A percentile compares a stretch with the other conserved stretches of the same genome.
These are phyloP conservation scores for Onthophagus sagittarius DNA, from an alignment of 2,888 invertebrate species.

Conservation along the genomic window DNA sequence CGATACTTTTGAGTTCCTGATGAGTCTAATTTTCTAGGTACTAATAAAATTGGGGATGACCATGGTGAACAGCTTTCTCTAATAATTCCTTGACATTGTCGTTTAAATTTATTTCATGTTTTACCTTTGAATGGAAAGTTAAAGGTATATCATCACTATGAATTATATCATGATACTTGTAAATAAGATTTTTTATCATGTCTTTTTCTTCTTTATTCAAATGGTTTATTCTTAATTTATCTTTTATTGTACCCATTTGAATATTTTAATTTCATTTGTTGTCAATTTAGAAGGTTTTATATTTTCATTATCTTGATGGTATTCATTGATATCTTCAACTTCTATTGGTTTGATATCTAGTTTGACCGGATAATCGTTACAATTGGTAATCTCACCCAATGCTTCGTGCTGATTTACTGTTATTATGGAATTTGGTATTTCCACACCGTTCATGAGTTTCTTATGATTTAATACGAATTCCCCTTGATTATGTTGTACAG, in stretches of 20 bases:
- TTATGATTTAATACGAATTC: not conserved
- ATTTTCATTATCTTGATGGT: too few relatives aligned
- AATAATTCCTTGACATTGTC: slow-evolving; percentile 15
- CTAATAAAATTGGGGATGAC: too few relatives aligned
- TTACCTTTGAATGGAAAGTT: not conserved
- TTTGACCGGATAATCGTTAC: slow-evolving; percentile 1
- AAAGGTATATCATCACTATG: not conserved
- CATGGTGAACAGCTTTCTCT: too few relatives aligned
- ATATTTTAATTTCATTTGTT: slow-evolving; percentile 1
- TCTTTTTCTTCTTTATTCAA: too few relatives aligned
- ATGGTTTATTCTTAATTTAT: too few relatives aligned
- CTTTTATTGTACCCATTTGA: not conserved
- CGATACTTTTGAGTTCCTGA: slow-evolving; percentile 27
- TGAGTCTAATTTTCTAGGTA: slow-evolving; percentile 23
- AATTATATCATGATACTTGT: not conserved
- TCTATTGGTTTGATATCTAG: not conserved
- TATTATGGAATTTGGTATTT: too few relatives aligned
- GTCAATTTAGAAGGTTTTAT: not conserved
- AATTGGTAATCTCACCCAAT: not conserved
- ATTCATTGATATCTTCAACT: slow-evolving; percentile 1
- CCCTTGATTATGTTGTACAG: not conserved
- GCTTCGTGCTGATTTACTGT: not conserved
- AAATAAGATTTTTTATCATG: not conserved
- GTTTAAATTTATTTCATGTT: not conserved
- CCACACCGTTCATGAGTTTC: not conserved